Base-by-base conservation (phyloP, 2,113 vertebrate genomes). In the Austrofundulus limnaeus region DNA sequence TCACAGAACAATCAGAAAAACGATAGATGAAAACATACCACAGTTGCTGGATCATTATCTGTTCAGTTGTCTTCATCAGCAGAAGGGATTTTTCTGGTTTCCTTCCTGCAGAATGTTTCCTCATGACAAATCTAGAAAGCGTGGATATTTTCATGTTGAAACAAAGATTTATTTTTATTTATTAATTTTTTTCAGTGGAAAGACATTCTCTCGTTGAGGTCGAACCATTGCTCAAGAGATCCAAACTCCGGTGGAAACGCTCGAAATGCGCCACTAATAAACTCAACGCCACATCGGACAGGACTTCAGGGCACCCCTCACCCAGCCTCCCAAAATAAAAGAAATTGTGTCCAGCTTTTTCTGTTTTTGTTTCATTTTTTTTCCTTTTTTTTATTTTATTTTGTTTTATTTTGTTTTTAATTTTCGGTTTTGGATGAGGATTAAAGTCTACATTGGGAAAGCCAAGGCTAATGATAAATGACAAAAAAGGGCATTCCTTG, bases 161-260 rank as follows among this genome's bases (percentile, higher is more conserved):
- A n/a, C n/a, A 3, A 28, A 28, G 28, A 28, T 28, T 23, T 55
- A 1, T 39, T 20, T 20, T 21, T 14, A 20, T 39, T 42, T n/a
- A n/a, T n/a, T n/a, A n/a, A n/a, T 25, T 5, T 4, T n/a, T 47
- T 85, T 2, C 80, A 99, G 97, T 91, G 97, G 97, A 81, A 99
- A 98, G 91, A 99, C 96, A 0, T 98, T 99, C 89, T 87, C 92
- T 81, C 97, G 96, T 87, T 99, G 94, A 93, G 67, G 70, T 62
- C 2, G 16, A 48, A 7, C 53, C 1, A 16, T 16, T 25, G 57
- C 45, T 51, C 14, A 45, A 66, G 13, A 42, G 60, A 58, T 54
- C 53, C 41, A 49, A 64, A 16, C 55, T 60, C 61, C 14, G 11
- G 19, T 64, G 75, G 81, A 77, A 71, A 75, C 14, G 46, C 50